Evolutionary conservation across 2,888 invertebrate genomes (phyloP), one percentile per base, ranked within the genome.

Genomic region (Tuberolachnus salignus): DNA sequence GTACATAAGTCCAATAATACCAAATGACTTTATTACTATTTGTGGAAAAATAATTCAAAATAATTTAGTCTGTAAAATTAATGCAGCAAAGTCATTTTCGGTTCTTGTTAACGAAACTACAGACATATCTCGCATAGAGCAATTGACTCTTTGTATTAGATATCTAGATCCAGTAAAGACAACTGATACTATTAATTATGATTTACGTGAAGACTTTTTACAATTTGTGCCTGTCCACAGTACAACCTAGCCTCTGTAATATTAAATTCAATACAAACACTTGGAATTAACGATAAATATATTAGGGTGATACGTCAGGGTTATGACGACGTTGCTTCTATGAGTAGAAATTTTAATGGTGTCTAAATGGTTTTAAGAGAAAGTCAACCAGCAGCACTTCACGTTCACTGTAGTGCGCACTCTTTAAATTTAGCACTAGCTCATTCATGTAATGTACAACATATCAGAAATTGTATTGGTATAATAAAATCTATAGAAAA

Each of bases 41-140:
- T 49, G 49, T 49, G 66, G 66, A 66, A 49, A 66, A 66, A 66
- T 49, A 23, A 66, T 49, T 16, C 66, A 66, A 49, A 49, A 49
- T 26, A 49, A 66, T 23, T 66, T 66, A 49, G 66, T 19, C 49
- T 3, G 16, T 16, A 49, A 66, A 49, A 66, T 49, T 11, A 66
- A 66, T 19, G 49, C 2, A 11, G 49, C 49, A 21, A 49, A 49
- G 49, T 66, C 14, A 49, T 66, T 66, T 66, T 66, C 42, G 10
- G 42, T 59, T 26, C 26, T 59, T 26, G 34, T 59, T 16, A 16
- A 59, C 19, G 59, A 59, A 1, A 34, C 59, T 16, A 59, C 59
- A 9, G 59, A 59, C 59, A 16, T 59, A 16, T 59, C 1, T 1
- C 57, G 23, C 26, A 23, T 59, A 26, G 13, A 26, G 34, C 64